These are phyloP conservation scores for Drosophila monieri DNA, from an alignment of 2,888 invertebrate species.

Conservation along the genomic window DNA sequence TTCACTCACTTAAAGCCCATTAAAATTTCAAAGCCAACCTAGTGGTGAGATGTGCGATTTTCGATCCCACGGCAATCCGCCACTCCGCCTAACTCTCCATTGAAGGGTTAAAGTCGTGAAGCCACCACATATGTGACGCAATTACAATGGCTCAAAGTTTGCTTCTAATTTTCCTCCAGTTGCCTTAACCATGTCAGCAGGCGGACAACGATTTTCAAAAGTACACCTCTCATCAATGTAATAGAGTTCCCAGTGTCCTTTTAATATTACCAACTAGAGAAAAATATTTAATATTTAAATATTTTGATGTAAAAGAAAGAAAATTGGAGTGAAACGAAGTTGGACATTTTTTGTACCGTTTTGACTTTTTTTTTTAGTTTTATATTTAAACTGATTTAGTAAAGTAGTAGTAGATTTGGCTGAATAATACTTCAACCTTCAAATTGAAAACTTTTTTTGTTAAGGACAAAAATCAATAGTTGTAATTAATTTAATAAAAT, in stretches of 20 bases:
- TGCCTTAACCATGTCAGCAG: conserved; percentile 26
- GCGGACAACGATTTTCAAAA: conserved; percentile 9
- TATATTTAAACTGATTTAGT: not conserved
- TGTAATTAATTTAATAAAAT: too few species aligned
- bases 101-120: conserved; percentile 25
- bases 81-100: not conserved
- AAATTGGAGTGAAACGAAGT: not conserved
- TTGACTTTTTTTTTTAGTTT: not conserved
- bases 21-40: conserved; percentile 64
- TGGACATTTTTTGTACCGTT: not conserved
- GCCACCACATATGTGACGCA: conserved; percentile 40
- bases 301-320: too few species aligned
- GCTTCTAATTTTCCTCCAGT: conserved; percentile 49
- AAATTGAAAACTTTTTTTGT: too few species aligned
- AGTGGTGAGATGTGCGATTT: not conserved
- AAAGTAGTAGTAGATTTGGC: too few species aligned
- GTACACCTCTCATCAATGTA: not conserved
- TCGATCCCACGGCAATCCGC: conserved; percentile 17
- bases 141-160: conserved; percentile 48
- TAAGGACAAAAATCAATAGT: too few species aligned
- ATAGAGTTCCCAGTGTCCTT: not conserved
- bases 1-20: conserved; percentile 62
- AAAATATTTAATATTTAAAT: too few species aligned
- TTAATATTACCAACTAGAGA: too few species aligned
- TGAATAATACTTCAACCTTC: too few species aligned